Evolutionary conservation across 2,888 invertebrate species (phyloP).

Genomic region (Drosophila mettleri): DNA sequence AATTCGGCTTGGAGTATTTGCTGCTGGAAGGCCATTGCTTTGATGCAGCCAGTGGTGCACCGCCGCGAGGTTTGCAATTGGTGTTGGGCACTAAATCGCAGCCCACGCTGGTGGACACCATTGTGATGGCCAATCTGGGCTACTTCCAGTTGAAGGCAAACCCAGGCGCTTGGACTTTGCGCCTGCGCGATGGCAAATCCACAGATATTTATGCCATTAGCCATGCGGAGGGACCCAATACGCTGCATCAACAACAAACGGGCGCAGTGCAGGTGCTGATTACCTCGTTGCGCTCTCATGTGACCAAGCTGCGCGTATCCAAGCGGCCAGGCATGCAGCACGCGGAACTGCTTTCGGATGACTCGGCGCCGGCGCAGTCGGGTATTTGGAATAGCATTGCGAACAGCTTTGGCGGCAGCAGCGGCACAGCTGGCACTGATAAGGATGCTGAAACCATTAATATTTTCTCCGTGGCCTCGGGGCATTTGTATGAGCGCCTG

Average conservation of each 20-base stretch:
- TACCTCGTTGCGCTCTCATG: slow-evolving; percentile 89
- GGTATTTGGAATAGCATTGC: slow-evolving; percentile 98
- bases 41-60: slow-evolving; percentile 95
- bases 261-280: slow-evolving; percentile 82
- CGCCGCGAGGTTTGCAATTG: slow-evolving; percentile 98
- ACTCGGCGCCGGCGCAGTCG: slow-evolving; percentile 88
- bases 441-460: slow-evolving; percentile 92
- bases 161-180: slow-evolving; percentile 97
- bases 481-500: slow-evolving; percentile 98
- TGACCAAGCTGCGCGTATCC: slow-evolving; percentile 94
- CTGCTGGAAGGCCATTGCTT: slow-evolving; percentile 98
- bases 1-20: slow-evolving; percentile 97
- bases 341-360: slow-evolving; percentile 94
- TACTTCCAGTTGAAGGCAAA: slow-evolving; percentile 99
- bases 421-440: slow-evolving; percentile 88
- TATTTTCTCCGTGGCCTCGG: slow-evolving; percentile 99
- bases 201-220: slow-evolving; percentile 97
- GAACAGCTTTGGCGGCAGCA: slow-evolving; percentile 88
- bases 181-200: slow-evolving; percentile 96
- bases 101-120: slow-evolving; percentile 95
- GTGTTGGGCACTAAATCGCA: slow-evolving; percentile 93
- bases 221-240: slow-evolving; percentile 87
- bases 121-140: slow-evolving; percentile 99
- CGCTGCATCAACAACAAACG: slow-evolving; percentile 84
- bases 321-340: slow-evolving; percentile 96